These are phyloP conservation scores for Phoxinus dragarum DNA, from an alignment of 2,797 vertebrate genomes.

Conservation along the genomic window DNA sequence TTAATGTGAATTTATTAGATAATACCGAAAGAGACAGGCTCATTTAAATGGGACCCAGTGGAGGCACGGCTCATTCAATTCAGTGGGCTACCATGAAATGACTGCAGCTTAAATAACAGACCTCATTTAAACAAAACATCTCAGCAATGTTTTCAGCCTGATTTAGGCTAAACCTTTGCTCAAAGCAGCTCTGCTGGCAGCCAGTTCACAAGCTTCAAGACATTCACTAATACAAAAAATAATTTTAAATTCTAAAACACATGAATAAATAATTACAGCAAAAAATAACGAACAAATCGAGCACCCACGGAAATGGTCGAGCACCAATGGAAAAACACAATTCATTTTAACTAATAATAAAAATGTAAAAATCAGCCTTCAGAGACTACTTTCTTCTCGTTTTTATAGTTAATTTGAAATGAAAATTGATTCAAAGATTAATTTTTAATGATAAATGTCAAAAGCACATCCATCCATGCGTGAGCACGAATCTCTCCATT, in stretches of 20 bases:
- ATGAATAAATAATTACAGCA: not conserved
- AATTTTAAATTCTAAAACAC: not conserved
- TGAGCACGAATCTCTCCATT: no score
- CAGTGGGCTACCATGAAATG: constrained; percentile 16
- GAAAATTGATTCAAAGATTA: no score
- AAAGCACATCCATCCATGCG: no score
- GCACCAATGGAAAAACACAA: no score
- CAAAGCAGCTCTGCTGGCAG: constrained; percentile 3
- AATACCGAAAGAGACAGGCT: constrained; percentile 39
- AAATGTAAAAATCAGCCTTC: no score
- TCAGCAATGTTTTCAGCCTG: constrained; percentile 20
- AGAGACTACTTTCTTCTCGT: no score
- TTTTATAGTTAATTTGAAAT: no score
- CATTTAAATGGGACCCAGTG: constrained; percentile 22
- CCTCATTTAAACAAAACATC: constrained; percentile 22
- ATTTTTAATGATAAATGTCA: no score
- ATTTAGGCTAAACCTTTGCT: not conserved
- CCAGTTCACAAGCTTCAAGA: not conserved
- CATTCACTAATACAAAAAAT: constrained; percentile 14
- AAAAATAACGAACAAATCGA: not conserved
- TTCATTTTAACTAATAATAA: no score
- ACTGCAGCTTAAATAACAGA: constrained; percentile 42
- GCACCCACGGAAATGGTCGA: no score
- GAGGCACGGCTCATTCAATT: constrained; percentile 10
- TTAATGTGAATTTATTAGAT: constrained; percentile 55